Conservation (phyloP, 2,113 vertebrate species). For the Xyliphius kryptos region DNA sequence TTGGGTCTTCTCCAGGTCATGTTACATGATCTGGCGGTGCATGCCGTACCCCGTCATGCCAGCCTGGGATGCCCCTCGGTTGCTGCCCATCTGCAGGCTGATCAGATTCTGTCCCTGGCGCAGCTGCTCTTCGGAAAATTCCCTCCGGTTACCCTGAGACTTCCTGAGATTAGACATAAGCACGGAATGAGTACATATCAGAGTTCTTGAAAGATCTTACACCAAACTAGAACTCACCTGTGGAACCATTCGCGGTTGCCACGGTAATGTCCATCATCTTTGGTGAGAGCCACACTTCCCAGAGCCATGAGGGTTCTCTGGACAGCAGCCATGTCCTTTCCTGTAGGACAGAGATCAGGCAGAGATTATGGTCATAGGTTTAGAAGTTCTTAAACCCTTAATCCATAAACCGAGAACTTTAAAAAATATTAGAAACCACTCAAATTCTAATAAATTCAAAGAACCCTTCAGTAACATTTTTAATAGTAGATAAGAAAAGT, state of each 20-base stretch:
- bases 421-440: no score
- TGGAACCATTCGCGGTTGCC: slow-evolving; percentile 94
- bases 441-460: no score
- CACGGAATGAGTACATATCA: not conserved
- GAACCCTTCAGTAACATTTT: no score
- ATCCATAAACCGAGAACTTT: no score
- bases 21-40: slow-evolving; percentile 93
- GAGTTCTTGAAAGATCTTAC: not conserved
- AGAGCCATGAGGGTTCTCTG: slow-evolving; percentile 92
- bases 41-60: slow-evolving; percentile 86
- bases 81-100: slow-evolving; percentile 94
- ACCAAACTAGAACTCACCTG: slow-evolving; percentile 65
- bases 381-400: no score
- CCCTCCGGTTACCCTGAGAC: slow-evolving; percentile 83
- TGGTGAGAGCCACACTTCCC: slow-evolving; percentile 84
- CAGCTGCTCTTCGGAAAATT: slow-evolving; percentile 85
- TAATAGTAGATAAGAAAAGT: no score
- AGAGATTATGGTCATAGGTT: no score
- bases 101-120: slow-evolving; percentile 88
- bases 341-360: no score
- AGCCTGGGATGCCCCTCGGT: slow-evolving; percentile 86
- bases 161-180: slow-evolving; percentile 74
- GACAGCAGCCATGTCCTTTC: slow-evolving; percentile 92
- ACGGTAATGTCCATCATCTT: slow-evolving; percentile 77
- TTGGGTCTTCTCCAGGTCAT: no score